Conservation (phyloP, 1,140 invertebrate species). For the Aplysia californica region DNA sequence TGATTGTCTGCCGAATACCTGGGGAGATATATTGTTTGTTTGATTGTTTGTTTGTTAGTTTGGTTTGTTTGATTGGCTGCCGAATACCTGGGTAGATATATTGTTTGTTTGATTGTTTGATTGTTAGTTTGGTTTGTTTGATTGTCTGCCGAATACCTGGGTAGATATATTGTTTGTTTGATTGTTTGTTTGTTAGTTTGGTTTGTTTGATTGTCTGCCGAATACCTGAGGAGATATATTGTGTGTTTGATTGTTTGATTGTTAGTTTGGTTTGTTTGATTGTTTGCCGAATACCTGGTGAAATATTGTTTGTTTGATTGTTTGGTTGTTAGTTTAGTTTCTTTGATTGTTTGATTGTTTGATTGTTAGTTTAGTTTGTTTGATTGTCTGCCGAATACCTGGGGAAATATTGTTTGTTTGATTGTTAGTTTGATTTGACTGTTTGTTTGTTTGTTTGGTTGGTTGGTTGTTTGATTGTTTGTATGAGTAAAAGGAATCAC, state of each 20-base stretch:
- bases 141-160: background rate
- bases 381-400: too few species aligned
- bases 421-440: too few species aligned
- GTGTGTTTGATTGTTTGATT: background rate
- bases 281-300: conserved; percentile 28
- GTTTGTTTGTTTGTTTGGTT: background rate
- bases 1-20: background rate
- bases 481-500: too few species aligned
- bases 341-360: too few species aligned
- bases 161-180: background rate
- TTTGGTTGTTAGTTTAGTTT: too few species aligned
- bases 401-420: too few species aligned
- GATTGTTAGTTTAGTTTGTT: background rate
- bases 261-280: too few species aligned
- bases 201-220: background rate
- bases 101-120: background rate
- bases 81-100: background rate
- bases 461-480: too few species aligned
- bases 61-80: background rate
- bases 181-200: too few species aligned
- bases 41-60: too few species aligned
- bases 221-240: background rate
- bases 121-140: too few species aligned
- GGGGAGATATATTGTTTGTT: background rate
- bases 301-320: background rate